Conservation (phyloP, 2,113 vertebrate genomes). For the Taurulus bubalis region DNA sequence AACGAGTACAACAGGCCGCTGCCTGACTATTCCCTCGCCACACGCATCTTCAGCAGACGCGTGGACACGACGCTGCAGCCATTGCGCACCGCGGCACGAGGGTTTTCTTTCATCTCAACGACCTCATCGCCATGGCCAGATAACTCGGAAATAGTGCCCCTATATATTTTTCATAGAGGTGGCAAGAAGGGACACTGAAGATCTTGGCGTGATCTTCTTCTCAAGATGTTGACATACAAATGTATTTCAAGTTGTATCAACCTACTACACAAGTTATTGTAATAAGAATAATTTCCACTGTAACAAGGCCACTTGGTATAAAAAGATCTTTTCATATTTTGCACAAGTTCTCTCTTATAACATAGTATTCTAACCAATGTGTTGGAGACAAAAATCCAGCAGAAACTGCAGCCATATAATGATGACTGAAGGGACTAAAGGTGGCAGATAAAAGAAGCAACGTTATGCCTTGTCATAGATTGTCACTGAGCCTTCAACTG, state of each 20-base stretch:
- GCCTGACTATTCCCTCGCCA: too few relatives aligned
- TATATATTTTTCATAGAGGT: not conserved
- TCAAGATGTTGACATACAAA: not conserved
- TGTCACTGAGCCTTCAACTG: constrained; percentile 22
- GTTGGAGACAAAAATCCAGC: not conserved
- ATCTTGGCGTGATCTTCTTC: not conserved
- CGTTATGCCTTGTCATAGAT: constrained; percentile 43
- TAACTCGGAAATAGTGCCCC: not conserved
- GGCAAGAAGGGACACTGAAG: not conserved
- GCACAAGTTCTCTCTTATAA: not conserved
- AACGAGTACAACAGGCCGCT: too few relatives aligned
- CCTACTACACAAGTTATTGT: not conserved
- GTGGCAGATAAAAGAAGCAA: not conserved
- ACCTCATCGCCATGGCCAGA: too few relatives aligned
- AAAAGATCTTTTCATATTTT: not conserved
- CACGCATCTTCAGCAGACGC: too few relatives aligned
- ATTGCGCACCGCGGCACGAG: too few relatives aligned
- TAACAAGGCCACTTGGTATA: not conserved
- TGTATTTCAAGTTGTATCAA: not conserved
- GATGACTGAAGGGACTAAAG: not conserved
- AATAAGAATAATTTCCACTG: not conserved
- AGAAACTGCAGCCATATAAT: not conserved
- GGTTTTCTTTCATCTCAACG: too few relatives aligned
- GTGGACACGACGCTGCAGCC: too few relatives aligned
- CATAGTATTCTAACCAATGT: not conserved